These are phyloP conservation scores for Drosophila burlai DNA, from an alignment of 1,140 invertebrate species.

Conservation along the genomic window DNA sequence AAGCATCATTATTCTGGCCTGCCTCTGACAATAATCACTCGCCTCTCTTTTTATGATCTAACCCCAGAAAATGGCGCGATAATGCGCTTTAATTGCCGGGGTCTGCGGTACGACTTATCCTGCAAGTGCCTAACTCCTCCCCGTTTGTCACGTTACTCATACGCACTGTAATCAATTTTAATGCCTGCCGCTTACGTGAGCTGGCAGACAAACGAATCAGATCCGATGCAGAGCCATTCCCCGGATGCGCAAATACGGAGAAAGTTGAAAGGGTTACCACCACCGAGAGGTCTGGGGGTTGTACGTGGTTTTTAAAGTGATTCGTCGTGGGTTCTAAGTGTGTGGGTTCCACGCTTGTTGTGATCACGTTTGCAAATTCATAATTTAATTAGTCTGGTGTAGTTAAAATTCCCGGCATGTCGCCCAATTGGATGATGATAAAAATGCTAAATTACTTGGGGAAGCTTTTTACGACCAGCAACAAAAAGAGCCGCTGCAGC, in stretches of 20 bases:
- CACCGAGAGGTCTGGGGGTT: background rate
- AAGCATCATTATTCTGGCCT: background rate
- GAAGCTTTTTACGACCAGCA: conserved; percentile 5
- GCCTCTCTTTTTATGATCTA: conserved; percentile 3
- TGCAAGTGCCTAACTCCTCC: conserved; percentile 18
- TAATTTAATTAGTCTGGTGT: conserved; percentile 78
- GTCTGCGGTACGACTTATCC: conserved; percentile 16
- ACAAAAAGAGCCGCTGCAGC: background rate
- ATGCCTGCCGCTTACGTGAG: conserved; percentile 66
- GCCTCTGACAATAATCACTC: conserved; percentile 23
- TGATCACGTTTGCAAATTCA: conserved; percentile 67
- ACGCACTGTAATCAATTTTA: conserved; percentile 79
- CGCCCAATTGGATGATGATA: conserved; percentile 52
- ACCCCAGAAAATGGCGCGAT: conserved; percentile 26
- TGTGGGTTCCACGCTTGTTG: conserved; percentile 34
- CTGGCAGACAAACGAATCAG: conserved; percentile 51
- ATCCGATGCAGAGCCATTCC: conserved; percentile 10
- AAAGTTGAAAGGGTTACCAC: conserved; percentile 69
- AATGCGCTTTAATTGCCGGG: conserved; percentile 65
- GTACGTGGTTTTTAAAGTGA: conserved; percentile 53
- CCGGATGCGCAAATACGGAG: conserved; percentile 38
- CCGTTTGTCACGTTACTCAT: conserved; percentile 65
- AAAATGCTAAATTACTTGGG: conserved; percentile 16
- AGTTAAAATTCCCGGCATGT: conserved; percentile 49
- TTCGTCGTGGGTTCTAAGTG: conserved; percentile 4